These are phyloP conservation scores for Cheilosia variabilis DNA, from an alignment of 2,888 invertebrate species.

Conservation along the genomic window DNA sequence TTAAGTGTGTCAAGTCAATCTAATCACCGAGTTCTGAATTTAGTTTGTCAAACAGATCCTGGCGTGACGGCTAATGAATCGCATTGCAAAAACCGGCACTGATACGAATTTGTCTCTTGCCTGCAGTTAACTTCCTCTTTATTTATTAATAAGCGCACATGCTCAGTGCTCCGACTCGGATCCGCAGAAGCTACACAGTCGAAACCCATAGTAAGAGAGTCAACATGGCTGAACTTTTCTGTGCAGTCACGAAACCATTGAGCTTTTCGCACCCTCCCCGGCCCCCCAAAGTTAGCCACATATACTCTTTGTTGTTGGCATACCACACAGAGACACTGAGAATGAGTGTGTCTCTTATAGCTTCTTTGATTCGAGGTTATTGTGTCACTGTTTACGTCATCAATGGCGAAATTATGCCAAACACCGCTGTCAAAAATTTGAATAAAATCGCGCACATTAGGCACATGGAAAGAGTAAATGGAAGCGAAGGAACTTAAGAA, in stretches of 20 bases:
- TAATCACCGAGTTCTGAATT: background rate
- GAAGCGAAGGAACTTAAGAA: no score
- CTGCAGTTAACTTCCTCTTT: conserved; percentile 72
- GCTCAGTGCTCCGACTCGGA: conserved; percentile 68
- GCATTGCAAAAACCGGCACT: conserved; percentile 24
- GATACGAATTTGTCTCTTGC: conserved; percentile 62
- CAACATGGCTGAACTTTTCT: conserved; percentile 56
- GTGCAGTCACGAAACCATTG: conserved; percentile 35
- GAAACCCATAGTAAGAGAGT: conserved; percentile 64
- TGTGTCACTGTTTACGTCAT: conserved; percentile 76
- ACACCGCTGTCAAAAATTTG: conserved; percentile 44
- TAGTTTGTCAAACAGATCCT: conserved; percentile 37
- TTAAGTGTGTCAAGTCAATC: conserved; percentile 26
- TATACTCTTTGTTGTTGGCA: conserved; percentile 9
- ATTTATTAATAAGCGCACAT: conserved; percentile 70
- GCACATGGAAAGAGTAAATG: no score
- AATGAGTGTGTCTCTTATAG: conserved; percentile 27
- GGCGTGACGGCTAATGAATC: conserved; percentile 5
- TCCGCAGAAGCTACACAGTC: conserved; percentile 38
- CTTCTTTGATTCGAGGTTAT: conserved; percentile 72
- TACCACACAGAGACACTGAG: conserved; percentile 7
- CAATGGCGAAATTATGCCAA: conserved; percentile 72
- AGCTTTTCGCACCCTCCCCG: conserved; percentile 49
- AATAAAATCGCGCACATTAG: background rate
- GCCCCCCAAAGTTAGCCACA: conserved; percentile 10